Evolutionary conservation across 2,888 invertebrate species (phyloP), one percentile per base, ranked within the genome.

Genomic region (Eilema sororculum): DNA sequence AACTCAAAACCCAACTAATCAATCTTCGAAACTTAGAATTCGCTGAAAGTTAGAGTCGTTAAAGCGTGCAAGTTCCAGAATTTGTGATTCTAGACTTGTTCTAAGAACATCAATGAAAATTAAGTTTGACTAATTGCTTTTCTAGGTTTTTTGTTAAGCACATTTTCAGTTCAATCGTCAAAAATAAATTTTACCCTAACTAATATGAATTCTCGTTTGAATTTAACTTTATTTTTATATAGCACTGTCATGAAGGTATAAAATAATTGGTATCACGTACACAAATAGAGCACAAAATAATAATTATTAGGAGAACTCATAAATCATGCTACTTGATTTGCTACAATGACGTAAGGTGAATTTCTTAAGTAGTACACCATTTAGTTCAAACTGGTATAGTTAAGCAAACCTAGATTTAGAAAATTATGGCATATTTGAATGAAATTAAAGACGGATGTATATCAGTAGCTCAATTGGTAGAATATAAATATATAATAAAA

Each of bases 1-100:
- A 67, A 25, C 52, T 24, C 64, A 63, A 69, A 68, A 60, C 68
- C 74, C 60, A 67, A 76, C 67, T 59, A 81, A 79, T 81, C 77
- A 79, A 79, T 79, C 79, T 82, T 74, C 46, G 60, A 58, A 77
- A 74, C 77, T 65, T 52, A 24, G 63, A 70, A 69, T 67, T 76
- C 64, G 57, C 67, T 46, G 37, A 72, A 81, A 79, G 69, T 78
- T 81, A 60, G 63, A 67, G 67, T 70, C 74, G 67, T 79, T 76
- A 57, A 52, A 79, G 80, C 65, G 69, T 24, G 56, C 10, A 67
- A 79, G 65, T 81, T 79, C 20, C 74, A 72, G 41, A 79, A 79
- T 79, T 79, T 79, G 74, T 71, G 65, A 69, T 68, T 37, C 63
- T 69, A 76, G 74, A 71, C 81, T 69, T 13, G 56, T 68, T 52